phyloP scores from a whole-genome alignment of 2,888 invertebrate genomes.

The Tipula helvola region DNA sequence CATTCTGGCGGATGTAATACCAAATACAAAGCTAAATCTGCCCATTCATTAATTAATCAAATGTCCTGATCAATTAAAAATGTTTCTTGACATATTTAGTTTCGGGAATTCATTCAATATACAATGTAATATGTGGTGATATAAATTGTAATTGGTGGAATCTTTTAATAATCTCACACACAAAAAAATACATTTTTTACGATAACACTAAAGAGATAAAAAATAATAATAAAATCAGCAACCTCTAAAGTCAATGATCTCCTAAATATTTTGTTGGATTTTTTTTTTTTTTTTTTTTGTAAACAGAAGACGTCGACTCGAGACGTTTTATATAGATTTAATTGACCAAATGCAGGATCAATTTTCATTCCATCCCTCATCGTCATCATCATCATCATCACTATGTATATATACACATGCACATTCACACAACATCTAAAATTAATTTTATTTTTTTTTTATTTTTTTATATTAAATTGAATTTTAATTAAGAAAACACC shows the following conservation, averaged over 20 bases:
- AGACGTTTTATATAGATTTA: not conserved
- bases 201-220: not conserved
- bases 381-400: not conserved
- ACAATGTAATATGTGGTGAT: not conserved
- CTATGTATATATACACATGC: not conserved
- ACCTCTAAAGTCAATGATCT: not conserved
- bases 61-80: not conserved
- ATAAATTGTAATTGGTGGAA: not conserved
- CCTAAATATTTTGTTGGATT: not conserved
- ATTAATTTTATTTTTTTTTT: not conserved
- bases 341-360: not conserved
- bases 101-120: not conserved
- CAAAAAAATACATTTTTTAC: not conserved
- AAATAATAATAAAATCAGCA: not conserved
- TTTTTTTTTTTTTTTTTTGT: not conserved
- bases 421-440: not conserved
- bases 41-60: not conserved
- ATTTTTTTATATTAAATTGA: not conserved
- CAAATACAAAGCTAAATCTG: not conserved
- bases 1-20: not conserved
- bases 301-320: not conserved
- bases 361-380: not conserved
- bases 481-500: slow-evolving; percentile 4
- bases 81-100: not conserved
- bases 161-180: not conserved